Evolutionary conservation across 2,888 invertebrate genomes (phyloP).

Genomic region (Eupithecia centaureata): DNA sequence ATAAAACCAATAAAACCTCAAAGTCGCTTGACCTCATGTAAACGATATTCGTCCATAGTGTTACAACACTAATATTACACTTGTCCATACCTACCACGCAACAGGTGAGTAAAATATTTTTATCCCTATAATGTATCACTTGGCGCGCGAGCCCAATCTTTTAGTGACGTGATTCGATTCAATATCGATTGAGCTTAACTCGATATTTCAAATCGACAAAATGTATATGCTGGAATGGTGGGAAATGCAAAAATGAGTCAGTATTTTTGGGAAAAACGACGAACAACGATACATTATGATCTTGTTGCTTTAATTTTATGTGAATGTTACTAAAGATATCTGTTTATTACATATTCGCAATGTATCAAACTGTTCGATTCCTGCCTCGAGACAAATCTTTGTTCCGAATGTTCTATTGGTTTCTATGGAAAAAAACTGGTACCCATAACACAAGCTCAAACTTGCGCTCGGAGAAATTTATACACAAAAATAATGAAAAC

Average conservation of each 20-base stretch:
- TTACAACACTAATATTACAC: slow-evolving; percentile 50
- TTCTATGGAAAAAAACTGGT: no score
- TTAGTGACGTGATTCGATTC: slow-evolving; percentile 60
- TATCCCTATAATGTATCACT: slow-evolving; percentile 78
- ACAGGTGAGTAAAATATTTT: slow-evolving; percentile 81
- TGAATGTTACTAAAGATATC: neutral
- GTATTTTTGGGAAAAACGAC: neutral
- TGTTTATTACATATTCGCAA: neutral
- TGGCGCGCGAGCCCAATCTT: slow-evolving; percentile 59
- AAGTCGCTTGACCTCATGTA: neutral
- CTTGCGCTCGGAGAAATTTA: neutral
- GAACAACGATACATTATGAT: neutral
- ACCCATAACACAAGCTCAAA: no score
- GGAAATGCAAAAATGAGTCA: neutral
- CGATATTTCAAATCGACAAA: slow-evolving; percentile 30
- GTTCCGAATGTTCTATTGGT: no score
- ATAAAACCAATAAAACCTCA: neutral
- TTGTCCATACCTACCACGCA: slow-evolving; percentile 69
- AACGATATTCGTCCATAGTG: slow-evolving; percentile 7
- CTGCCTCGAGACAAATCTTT: no score
- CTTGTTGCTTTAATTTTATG: neutral
- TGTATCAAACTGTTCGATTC: neutral
- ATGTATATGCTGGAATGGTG: slow-evolving; percentile 18
- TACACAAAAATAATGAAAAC: neutral
- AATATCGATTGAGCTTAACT: slow-evolving; percentile 58